Evolutionary conservation across 2,113 vertebrate genomes (phyloP).

Genomic region (Stictonetta naevosa): DNA sequence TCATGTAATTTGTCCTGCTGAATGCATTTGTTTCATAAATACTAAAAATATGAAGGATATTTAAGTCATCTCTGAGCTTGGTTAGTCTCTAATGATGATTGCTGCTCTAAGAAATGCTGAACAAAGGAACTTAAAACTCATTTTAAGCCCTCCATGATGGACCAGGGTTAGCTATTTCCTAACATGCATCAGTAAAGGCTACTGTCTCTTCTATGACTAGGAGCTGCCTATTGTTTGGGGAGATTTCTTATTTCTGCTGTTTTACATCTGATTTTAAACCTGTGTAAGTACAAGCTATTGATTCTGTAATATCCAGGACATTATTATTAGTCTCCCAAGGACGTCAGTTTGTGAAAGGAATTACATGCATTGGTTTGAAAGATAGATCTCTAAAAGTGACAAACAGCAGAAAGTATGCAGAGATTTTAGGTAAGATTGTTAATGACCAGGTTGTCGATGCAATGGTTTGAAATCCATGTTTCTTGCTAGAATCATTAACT

Average conservation of each 20-base stretch:
- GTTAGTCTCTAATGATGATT: not conserved
- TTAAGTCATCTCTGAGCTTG: not conserved
- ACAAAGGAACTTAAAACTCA: not conserved
- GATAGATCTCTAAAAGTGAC: slow-evolving; percentile 21
- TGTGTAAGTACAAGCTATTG: not conserved
- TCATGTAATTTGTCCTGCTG: not conserved
- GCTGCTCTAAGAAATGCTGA: not conserved
- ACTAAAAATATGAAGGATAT: not conserved
- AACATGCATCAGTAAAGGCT: not conserved
- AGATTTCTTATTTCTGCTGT: not conserved
- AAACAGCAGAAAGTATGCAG: not conserved
- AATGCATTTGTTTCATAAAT: not conserved
- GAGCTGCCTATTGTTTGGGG: not conserved
- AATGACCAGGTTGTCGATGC: not conserved
- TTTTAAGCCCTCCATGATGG: not conserved
- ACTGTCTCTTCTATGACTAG: not conserved
- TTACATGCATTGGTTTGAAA: not conserved
- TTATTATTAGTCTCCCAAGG: slow-evolving; percentile 1
- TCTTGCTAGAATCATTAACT: not conserved
- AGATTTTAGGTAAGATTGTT: slow-evolving; percentile 25
- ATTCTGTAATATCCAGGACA: not conserved
- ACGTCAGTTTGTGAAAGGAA: not conserved
- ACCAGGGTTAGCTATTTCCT: not conserved
- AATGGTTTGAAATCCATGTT: not conserved
- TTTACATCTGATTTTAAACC: not conserved